Evolutionary conservation across 64 coral and sea anemone species (phyloP).

Genomic region (Stylophora pistillata): DNA sequence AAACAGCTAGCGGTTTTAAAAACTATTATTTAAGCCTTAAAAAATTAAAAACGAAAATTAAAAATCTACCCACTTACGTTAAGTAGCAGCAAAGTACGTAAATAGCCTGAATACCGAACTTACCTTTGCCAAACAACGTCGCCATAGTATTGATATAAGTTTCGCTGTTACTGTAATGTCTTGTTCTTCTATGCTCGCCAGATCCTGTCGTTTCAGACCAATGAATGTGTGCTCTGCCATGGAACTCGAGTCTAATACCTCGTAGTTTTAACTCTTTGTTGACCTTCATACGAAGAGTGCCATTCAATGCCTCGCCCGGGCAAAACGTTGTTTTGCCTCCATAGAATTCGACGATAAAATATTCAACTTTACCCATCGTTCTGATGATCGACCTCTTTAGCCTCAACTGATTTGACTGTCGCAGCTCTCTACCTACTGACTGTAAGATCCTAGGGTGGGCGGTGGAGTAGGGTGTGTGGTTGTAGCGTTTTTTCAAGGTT

Average conservation of each 20-base stretch:
- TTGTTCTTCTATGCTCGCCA: conserved; percentile 41
- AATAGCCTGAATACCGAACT: neutral
- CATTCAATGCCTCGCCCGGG: conserved; percentile 73
- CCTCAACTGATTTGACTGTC: neutral
- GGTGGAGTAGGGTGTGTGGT: no score
- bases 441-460: no score
- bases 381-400: neutral
- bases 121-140: conserved; percentile 92
- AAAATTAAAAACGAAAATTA: no score
- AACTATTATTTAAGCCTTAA: no score
- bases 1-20: no score
- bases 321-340: conserved; percentile 66
- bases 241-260: conserved; percentile 69
- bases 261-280: conserved; percentile 84
- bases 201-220: conserved; percentile 68
- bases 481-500: no score
- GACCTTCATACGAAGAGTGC: conserved; percentile 55
- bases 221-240: conserved; percentile 69
- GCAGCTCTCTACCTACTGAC: no score
- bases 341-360: conserved; percentile 66
- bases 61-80: no score
- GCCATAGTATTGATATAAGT: conserved; percentile 69
- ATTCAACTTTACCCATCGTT: conserved; percentile 76
- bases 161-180: conserved; percentile 57
- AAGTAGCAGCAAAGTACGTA: no score